A percentile compares a stretch with the other conserved stretches of the same genome.
Conservation (phyloP, 2,888 invertebrate species). For the Dryomyza anilis region DNA sequence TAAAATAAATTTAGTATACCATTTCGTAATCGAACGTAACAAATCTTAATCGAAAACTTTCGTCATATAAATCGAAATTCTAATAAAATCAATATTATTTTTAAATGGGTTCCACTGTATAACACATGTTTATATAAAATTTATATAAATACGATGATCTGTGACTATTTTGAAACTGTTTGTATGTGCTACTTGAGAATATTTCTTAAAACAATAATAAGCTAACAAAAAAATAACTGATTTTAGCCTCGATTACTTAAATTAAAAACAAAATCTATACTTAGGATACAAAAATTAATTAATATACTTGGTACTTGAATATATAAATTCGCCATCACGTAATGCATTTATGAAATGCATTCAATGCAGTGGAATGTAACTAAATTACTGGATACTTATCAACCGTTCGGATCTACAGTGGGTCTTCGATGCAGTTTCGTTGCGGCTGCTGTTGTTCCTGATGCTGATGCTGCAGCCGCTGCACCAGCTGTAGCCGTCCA, state of each 20-base stretch:
- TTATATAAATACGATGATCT: slow-evolving; percentile 5
- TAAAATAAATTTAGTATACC: too few relatives aligned
- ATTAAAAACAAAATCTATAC: slow-evolving; percentile 14
- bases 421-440: slow-evolving; percentile 51
- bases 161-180: not conserved
- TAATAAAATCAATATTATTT: too few relatives aligned
- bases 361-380: slow-evolving; percentile 14
- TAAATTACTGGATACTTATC: slow-evolving; percentile 24
- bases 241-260: slow-evolving; percentile 27
- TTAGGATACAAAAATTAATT: slow-evolving; percentile 1
- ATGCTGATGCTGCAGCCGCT: slow-evolving; percentile 2
- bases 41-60: too few relatives aligned
- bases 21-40: too few relatives aligned
- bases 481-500: not conserved
- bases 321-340: slow-evolving; percentile 11
- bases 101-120: too few relatives aligned
- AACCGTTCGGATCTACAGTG: slow-evolving; percentile 61
- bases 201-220: not conserved
- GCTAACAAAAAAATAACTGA: not conserved
- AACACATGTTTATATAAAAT: too few relatives aligned
- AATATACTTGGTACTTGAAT: too few relatives aligned
- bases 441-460: slow-evolving; percentile 24
- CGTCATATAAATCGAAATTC: too few relatives aligned
- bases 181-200: slow-evolving; percentile 5
- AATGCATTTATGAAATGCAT: slow-evolving; percentile 56